These are phyloP conservation scores for Elmis aenea DNA, from an alignment of 2,888 invertebrate species.

Conservation along the genomic window DNA sequence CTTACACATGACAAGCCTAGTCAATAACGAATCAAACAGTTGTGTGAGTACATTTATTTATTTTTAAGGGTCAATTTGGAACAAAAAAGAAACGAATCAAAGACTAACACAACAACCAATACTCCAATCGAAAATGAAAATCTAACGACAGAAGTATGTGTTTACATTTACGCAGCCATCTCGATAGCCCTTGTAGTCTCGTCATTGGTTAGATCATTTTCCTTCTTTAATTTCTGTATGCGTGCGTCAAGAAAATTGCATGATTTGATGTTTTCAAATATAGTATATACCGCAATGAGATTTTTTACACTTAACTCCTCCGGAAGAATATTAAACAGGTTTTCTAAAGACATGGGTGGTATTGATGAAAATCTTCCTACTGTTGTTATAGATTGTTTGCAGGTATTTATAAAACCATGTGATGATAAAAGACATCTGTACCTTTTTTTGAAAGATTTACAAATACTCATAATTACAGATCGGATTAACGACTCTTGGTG, in stretches of 20 bases:
- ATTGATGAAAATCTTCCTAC: conserved; percentile 61
- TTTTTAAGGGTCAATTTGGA: conserved; percentile 32
- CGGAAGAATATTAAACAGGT: conserved; percentile 78
- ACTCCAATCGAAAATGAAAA: too few species aligned
- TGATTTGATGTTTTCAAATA: conserved; percentile 76
- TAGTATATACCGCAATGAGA: conserved; percentile 74
- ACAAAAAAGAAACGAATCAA: conserved; percentile 17
- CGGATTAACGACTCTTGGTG: conserved; percentile 16
- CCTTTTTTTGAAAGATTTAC: neutral
- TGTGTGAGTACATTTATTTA: too few species aligned
- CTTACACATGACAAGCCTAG: too few species aligned
- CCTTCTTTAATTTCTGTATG: conserved; percentile 67
- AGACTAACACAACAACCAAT: conserved; percentile 22
- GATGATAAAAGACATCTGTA: too few species aligned
- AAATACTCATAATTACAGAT: conserved; percentile 12
- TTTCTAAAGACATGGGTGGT: conserved; percentile 83
- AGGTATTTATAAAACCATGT: too few species aligned
- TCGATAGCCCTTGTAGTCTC: conserved; percentile 50
- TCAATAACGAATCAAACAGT: neutral
- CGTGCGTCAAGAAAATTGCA: conserved; percentile 73
- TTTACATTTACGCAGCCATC: conserved; percentile 46
- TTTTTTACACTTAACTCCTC: conserved; percentile 88
- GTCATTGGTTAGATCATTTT: conserved; percentile 52
- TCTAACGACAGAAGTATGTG: conserved; percentile 38
- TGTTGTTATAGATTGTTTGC: conserved; percentile 7